Percentiles rank a stretch among this genome's conserved stretches.
These are phyloP conservation scores for Ibidorhyncha struthersii DNA, from an alignment of 2,113 vertebrate genomes.

Conservation along the genomic window DNA sequence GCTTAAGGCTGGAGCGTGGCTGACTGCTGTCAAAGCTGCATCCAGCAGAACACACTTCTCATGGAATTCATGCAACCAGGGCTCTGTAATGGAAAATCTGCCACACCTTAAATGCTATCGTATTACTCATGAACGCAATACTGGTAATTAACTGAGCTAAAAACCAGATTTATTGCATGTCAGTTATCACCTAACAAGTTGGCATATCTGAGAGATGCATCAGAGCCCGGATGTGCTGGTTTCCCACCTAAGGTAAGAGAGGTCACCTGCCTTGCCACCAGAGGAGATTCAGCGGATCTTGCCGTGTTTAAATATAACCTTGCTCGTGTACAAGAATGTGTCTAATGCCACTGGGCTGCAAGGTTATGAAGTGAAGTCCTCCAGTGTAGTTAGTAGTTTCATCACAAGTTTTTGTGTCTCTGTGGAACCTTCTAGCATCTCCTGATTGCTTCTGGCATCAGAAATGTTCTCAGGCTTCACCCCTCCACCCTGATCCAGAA, in stretches of 20 bases:
- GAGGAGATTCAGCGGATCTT: accelerated
- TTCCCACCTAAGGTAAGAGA: neutral
- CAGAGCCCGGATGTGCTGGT: neutral
- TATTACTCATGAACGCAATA: constrained; percentile 66
- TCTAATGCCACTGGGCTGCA: neutral
- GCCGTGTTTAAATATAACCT: neutral
- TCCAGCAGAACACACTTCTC: constrained; percentile 44
- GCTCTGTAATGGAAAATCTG: constrained; percentile 56
- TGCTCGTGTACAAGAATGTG: accelerated
- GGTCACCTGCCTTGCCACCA: neutral
- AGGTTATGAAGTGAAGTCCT: neutral
- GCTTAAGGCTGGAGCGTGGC: neutral
- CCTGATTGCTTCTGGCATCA: neutral
- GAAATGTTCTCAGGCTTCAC: neutral
- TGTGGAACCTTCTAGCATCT: neutral
- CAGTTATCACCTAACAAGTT: neutral
- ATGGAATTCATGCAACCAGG: constrained; percentile 24
- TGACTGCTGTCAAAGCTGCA: constrained; percentile 12
- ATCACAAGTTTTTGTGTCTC: neutral
- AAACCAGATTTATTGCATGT: constrained; percentile 61
- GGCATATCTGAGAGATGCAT: neutral
- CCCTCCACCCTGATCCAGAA: neutral
- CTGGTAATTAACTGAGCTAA: constrained; percentile 65
- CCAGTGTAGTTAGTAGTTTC: neutral
- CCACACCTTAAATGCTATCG: constrained; percentile 66